These are phyloP conservation scores for Buceros bicornis DNA, from an alignment of 2,797 vertebrate genomes.

Conservation along the genomic window DNA sequence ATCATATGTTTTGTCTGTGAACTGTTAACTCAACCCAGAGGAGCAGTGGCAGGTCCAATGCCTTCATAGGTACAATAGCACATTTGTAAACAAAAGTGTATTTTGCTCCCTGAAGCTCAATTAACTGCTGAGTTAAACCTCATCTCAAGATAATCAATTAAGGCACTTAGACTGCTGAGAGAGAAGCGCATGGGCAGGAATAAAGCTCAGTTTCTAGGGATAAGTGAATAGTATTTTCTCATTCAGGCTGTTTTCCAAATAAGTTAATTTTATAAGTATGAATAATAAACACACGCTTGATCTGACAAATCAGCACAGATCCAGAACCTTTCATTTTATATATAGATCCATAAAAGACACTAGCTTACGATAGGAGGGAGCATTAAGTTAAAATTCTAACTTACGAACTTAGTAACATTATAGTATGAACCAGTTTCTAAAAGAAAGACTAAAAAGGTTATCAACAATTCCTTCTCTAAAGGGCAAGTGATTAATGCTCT, in stretches of 20 bases:
- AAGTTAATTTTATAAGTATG: not conserved
- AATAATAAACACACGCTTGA: not conserved
- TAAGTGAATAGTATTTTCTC: not conserved
- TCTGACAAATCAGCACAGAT: not conserved
- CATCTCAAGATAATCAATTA: slow-evolving; percentile 9
- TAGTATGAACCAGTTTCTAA: not conserved
- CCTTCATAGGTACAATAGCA: not conserved
- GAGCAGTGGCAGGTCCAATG: not conserved
- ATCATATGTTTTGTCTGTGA: not conserved
- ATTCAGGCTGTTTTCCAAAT: not conserved
- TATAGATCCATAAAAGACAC: not conserved
- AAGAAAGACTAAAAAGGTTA: not conserved
- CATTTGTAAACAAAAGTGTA: not conserved
- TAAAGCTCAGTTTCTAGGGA: not conserved
- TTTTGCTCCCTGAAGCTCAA: slow-evolving; percentile 25
- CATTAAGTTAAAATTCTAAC: not conserved
- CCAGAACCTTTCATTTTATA: not conserved
- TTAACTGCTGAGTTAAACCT: slow-evolving; percentile 17
- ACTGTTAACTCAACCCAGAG: not conserved
- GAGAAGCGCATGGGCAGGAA: not conserved
- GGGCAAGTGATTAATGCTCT: not conserved
- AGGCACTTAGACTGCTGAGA: slow-evolving; percentile 2
- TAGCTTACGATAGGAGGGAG: not conserved
- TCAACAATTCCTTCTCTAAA: not conserved
- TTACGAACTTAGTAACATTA: not conserved